Evolutionary conservation across 2,113 vertebrate genomes (phyloP).

Genomic region (Anoura caudifer): DNA sequence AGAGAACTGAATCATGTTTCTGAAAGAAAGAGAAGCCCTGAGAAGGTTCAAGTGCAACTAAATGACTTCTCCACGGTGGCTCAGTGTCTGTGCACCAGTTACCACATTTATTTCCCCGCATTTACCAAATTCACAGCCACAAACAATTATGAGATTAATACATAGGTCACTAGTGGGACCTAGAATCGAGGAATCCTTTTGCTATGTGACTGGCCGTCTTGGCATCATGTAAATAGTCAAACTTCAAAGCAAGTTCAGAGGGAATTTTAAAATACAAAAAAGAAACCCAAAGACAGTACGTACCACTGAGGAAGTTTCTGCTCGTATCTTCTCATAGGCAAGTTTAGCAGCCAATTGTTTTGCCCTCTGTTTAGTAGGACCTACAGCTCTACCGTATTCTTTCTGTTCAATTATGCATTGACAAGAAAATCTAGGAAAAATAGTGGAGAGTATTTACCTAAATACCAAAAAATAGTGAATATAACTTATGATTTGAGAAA

Average conservation of each 20-base stretch:
- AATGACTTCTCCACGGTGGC: not conserved
- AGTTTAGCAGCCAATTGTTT: conserved; percentile 75
- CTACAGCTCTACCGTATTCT: conserved; percentile 10
- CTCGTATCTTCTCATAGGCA: not conserved
- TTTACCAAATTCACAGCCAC: not conserved
- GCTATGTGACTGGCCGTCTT: not conserved
- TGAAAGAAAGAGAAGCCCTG: not conserved
- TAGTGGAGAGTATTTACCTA: not conserved
- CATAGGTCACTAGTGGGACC: not conserved
- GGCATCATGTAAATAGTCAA: not conserved
- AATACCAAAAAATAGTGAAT: not conserved
- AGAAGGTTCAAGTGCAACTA: not conserved
- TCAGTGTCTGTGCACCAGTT: not conserved
- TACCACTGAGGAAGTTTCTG: not conserved
- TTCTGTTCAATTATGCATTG: conserved; percentile 47
- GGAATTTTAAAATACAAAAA: not conserved
- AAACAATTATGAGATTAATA: not conserved
- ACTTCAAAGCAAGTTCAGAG: not conserved
- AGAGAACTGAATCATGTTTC: rapidly evolving
- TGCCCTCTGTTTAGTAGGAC: conserved; percentile 57
- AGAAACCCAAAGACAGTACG: conserved; percentile 11
- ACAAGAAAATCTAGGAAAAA: conserved; percentile 69
- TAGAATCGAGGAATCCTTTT: not conserved
- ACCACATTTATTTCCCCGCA: not conserved
- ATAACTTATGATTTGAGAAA: not conserved